Evolutionary conservation across 2,888 invertebrate genomes (phyloP), one percentile per base, ranked within the genome.

Genomic region (Lycophotia porphyrea): DNA sequence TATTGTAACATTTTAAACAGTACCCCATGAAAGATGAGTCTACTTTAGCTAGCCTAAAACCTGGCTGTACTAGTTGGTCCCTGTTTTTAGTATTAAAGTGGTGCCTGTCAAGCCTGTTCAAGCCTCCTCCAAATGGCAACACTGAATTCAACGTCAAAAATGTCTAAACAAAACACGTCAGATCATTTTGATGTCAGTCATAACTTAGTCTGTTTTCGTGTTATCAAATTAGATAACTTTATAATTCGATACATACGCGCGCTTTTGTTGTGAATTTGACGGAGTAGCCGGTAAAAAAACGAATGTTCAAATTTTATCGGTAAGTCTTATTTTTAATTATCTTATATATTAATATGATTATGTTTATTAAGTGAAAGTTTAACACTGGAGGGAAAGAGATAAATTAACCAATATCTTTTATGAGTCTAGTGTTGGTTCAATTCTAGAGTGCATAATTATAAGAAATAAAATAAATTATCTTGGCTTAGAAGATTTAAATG

Each of bases 281-380:
- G 21, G 11, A 31, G 15, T 65, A 24, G 65, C 36, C 3, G 36
- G 1, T 36, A 21, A 3, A 71, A 9, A 5, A 9, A 24, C 18
- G 9, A 36, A 15, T 66, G n/a, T 44, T 13, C 5, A 15, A 9
- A 55, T 31, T 39, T 21, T 11, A 21, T 21, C 5, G n/a, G 75
- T 76, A 67, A 76, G 76, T 67, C 0, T 65, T 75, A 34, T 31
- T 47, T n/a, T n/a, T n/a, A n/a, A n/a, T n/a, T n/a, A n/a, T n/a
- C n/a, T n/a, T n/a, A n/a, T n/a, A n/a, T n/a, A n/a, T n/a, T n/a
- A n/a, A 18, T 39, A 27, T 27, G 15, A 34, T 34, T 36, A 39
- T n/a, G 8, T 4, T 39, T 27, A 55, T 0, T 55, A 55, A 55
- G 58, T 58, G 18, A 31, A 58, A 58, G 18, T 8, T 31, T 58